Evolutionary conservation across 2,113 vertebrate genomes (phyloP).

Genomic region (Erinaceus europaeus): DNA sequence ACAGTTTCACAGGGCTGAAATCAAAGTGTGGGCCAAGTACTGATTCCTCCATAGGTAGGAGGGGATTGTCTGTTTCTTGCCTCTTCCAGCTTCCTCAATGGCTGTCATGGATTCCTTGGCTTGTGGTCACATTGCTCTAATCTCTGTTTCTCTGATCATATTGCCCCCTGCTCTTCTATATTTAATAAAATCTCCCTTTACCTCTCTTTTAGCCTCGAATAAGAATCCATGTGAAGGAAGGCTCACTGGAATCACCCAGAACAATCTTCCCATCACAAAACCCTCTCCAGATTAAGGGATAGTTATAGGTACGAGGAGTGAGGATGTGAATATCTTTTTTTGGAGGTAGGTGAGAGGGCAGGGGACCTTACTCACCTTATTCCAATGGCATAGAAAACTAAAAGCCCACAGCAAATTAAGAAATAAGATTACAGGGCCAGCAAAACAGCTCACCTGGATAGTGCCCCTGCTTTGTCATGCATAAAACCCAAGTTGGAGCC

Average conservation of each 20-base stretch:
- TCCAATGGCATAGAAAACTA: neutral
- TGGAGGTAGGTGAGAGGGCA: too few relatives aligned
- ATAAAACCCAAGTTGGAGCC: too few relatives aligned
- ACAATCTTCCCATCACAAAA: neutral
- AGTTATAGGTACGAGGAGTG: neutral
- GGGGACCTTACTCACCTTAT: too few relatives aligned
- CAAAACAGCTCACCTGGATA: too few relatives aligned
- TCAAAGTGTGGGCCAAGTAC: neutral
- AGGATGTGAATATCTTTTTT: too few relatives aligned
- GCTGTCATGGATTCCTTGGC: neutral
- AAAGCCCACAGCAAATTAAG: neutral
- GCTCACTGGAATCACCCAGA: neutral
- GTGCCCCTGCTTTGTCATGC: too few relatives aligned
- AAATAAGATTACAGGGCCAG: neutral
- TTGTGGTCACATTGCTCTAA: too few relatives aligned
- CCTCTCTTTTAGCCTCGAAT: neutral
- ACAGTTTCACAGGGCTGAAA: neutral
- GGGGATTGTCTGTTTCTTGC: neutral
- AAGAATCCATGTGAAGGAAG: neutral
- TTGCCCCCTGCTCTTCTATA: neutral
- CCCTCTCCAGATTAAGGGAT: neutral
- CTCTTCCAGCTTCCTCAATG: neutral
- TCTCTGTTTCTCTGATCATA: neutral
- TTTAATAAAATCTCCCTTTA: neutral
- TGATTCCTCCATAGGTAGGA: neutral